Percentiles rank a stretch among this genome's conserved stretches.
These are phyloP conservation scores for Lepidonotus clava DNA, from an alignment of 2,888 invertebrate species.

Conservation along the genomic window DNA sequence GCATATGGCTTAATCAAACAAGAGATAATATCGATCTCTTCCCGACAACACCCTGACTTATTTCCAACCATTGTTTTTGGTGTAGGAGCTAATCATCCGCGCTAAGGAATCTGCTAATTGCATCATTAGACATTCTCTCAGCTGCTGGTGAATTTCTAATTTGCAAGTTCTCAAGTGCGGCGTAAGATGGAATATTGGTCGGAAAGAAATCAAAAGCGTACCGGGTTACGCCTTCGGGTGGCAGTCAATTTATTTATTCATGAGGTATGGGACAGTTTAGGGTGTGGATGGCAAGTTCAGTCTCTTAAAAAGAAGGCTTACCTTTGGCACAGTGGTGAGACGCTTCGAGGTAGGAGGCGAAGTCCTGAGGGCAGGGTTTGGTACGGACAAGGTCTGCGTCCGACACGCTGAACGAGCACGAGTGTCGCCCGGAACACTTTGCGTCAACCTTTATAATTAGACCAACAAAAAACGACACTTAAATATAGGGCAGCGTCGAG, in stretches of 20 bases:
- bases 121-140: constrained; percentile 40
- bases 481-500: not conserved
- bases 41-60: not conserved
- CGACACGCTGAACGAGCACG: constrained; percentile 64
- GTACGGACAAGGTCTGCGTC: constrained; percentile 63
- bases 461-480: not conserved
- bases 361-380: constrained; percentile 65
- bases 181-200: not conserved
- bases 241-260: constrained; percentile 17
- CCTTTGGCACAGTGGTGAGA: constrained; percentile 62
- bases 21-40: not conserved
- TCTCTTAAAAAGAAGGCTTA: too few relatives aligned
- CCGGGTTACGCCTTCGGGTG: not conserved
- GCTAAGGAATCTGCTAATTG: not conserved
- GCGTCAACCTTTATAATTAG: constrained; percentile 61
- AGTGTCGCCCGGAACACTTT: constrained; percentile 61
- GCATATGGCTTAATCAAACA: constrained; percentile 8
- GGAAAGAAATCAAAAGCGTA: not conserved
- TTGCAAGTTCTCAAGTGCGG: not conserved
- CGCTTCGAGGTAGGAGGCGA: constrained; percentile 64
- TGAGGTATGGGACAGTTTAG: not conserved
- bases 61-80: not conserved
- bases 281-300: too few relatives aligned
- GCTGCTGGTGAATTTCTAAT: not conserved
- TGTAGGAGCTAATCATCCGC: constrained; percentile 4